phyloP scores from a whole-genome alignment of 64 coral and sea anemone species.

The Dendrophyllia cribrosa region DNA sequence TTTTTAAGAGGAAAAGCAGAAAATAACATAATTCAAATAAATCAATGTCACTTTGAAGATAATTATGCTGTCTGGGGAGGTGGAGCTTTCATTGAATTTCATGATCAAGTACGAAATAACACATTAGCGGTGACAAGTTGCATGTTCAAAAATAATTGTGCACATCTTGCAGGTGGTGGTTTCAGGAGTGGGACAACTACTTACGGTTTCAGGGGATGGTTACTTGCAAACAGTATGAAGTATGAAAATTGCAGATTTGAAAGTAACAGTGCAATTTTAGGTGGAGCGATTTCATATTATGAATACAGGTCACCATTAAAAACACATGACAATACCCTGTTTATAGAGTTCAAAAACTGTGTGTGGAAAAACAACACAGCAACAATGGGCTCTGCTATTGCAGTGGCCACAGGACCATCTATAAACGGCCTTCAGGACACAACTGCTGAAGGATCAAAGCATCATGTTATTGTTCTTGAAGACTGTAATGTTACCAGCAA shows the following conservation, averaged over 20 bases:
- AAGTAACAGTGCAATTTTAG: conserved; percentile 53
- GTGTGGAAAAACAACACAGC: conserved; percentile 47
- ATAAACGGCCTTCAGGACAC: conserved; percentile 28
- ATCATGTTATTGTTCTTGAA: conserved; percentile 15
- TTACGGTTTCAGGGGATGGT: neutral
- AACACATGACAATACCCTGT: neutral
- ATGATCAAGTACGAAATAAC: conserved; percentile 41
- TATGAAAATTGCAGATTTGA: conserved; percentile 27
- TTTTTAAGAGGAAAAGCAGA: conserved; percentile 53
- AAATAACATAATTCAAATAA: conserved; percentile 63
- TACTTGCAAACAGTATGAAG: conserved; percentile 35
- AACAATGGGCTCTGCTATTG: conserved; percentile 68
- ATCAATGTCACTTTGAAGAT: conserved; percentile 46
- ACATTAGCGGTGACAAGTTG: conserved; percentile 7
- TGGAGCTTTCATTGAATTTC: conserved; percentile 65
- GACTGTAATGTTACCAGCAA: conserved; percentile 42
- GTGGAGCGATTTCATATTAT: conserved; percentile 61
- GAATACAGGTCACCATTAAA: conserved; percentile 30
- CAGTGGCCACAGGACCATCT: neutral
- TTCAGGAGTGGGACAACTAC: conserved; percentile 49
- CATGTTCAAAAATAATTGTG: conserved; percentile 26
- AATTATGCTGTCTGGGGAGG: conserved; percentile 72
- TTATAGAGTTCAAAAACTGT: conserved; percentile 41
- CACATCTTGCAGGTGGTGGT: conserved; percentile 54
- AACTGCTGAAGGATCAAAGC: conserved; percentile 4